These are phyloP conservation scores for Tragulus kanchil DNA, from an alignment of 2,113 vertebrate genomes.

Conservation along the genomic window DNA sequence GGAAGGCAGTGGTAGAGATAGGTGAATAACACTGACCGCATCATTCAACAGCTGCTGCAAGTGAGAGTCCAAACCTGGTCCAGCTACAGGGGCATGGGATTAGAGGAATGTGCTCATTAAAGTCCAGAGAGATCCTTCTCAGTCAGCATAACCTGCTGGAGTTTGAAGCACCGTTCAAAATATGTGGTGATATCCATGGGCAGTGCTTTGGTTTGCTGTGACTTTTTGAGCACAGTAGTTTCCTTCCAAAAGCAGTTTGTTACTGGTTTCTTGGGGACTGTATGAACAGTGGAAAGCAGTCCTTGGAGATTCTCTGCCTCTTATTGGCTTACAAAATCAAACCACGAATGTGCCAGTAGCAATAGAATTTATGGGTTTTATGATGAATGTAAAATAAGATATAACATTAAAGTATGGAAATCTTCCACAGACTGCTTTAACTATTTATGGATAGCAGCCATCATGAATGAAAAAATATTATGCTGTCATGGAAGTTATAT, in stretches of 20 bases:
- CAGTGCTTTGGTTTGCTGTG: constrained; percentile 97
- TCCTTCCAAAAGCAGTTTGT: constrained; percentile 95
- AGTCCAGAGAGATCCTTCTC: constrained; percentile 98
- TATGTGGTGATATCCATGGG: constrained; percentile 98
- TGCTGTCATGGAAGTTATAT: constrained; percentile 90
- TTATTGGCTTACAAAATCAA: constrained; percentile 99
- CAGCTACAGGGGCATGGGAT: constrained; percentile 98
- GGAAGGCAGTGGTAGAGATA: constrained; percentile 94
- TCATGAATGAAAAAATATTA: neutral
- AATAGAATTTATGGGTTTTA: neutral
- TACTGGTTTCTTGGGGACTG: constrained; percentile 98
- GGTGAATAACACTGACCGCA: constrained; percentile 99
- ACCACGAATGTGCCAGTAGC: neutral
- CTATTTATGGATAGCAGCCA: neutral
- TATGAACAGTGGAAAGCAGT: constrained; percentile 98
- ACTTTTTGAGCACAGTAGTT: constrained; percentile 97
- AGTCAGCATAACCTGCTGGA: constrained; percentile 97
- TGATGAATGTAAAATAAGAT: neutral
- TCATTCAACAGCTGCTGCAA: constrained; percentile 98
- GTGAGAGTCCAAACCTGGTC: constrained; percentile 96
- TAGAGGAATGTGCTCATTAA: constrained; percentile 95
- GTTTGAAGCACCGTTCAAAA: constrained; percentile 98
- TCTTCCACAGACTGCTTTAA: too few relatives aligned
- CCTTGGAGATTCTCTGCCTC: constrained; percentile 98
- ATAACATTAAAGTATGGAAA: neutral